A percentile compares a stretch with the other conserved stretches of the same genome.
These are phyloP conservation scores for Labeo rohita DNA, from an alignment of 2,113 vertebrate species.

Conservation along the genomic window DNA sequence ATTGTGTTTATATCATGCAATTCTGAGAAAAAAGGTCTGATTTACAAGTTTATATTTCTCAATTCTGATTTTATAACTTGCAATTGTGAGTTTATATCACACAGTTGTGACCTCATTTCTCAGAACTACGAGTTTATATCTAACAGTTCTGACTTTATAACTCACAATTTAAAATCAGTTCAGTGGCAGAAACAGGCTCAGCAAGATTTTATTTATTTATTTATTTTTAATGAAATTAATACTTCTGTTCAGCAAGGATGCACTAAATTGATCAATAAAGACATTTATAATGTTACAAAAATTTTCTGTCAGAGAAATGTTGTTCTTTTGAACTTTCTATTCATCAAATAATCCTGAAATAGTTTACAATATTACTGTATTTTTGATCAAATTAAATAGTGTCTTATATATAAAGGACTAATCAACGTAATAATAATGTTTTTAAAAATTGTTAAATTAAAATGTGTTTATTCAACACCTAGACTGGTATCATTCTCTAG, in stretches of 20 bases:
- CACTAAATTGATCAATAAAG: not conserved
- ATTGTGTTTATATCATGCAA: no score
- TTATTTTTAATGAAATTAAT: not conserved
- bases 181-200: no score
- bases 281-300: not conserved
- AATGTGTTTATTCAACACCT: not conserved
- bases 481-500: constrained; percentile 17
- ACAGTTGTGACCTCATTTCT: no score
- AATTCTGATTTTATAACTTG: no score
- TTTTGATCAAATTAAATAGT: not conserved
- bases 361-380: not conserved
- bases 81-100: no score
- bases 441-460: no score
- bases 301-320: not conserved
- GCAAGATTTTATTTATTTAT: no score
- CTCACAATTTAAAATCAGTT: no score
- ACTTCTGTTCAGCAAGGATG: not conserved
- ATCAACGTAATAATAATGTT: not conserved
- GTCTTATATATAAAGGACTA: not conserved
- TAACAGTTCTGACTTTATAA: no score
- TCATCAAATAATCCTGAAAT: not conserved
- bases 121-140: no score
- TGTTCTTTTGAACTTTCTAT: not conserved
- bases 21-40: no score
- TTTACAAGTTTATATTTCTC: no score